Base-by-base conservation (phyloP, 2,113 vertebrate species). In the Henicopernis longicauda region DNA sequence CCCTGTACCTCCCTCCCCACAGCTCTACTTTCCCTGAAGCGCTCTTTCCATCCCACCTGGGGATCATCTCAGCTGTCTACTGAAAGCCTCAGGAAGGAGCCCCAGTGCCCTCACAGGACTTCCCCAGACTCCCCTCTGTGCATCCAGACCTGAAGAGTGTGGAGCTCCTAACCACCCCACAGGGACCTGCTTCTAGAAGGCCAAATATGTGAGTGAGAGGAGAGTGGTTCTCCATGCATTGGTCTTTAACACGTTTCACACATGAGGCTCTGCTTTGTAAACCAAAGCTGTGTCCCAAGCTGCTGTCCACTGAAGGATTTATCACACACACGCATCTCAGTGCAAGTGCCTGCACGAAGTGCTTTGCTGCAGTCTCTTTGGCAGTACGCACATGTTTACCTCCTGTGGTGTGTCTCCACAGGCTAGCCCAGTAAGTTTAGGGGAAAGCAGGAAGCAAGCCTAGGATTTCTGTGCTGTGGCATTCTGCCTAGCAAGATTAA, bases 321-420 rank as follows among this genome's bases (percentile, higher is more conserved):
- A 69, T 12, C 27, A 52, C 40, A 34, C 3, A 20, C 50, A 57
- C 29, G 15, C 26, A 55, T 7, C 65, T 69, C 10, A 3, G 40
- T 44, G 54, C 20, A 38, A 47, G 34, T 70, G 59, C 16, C 50
- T 65, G 38, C 29, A 77, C 0, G 0, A 55, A 47, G 44, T 13
- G 52, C 31, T 58, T 22, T 32, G 36, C 44, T 44, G 31, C 3
- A 2, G 27, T 27, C 22, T 65, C 62, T 16, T 25, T 14, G 13
- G 26, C 6, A 7, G 17, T n/a, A 20, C 0, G 0, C 52, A 52
- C 4, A 2, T 3, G 0, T 34, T 42, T 77, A n/a, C 34, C 31
- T 61, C 31, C 36, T 7, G 1, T 2, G 19, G 34, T 6, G 4
- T 19, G 52, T 13, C 36, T 52, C 78, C 72, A 38, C 26, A 40